Base-by-base conservation (phyloP, 2,113 vertebrate genomes). In the Vidua chalybeata region DNA sequence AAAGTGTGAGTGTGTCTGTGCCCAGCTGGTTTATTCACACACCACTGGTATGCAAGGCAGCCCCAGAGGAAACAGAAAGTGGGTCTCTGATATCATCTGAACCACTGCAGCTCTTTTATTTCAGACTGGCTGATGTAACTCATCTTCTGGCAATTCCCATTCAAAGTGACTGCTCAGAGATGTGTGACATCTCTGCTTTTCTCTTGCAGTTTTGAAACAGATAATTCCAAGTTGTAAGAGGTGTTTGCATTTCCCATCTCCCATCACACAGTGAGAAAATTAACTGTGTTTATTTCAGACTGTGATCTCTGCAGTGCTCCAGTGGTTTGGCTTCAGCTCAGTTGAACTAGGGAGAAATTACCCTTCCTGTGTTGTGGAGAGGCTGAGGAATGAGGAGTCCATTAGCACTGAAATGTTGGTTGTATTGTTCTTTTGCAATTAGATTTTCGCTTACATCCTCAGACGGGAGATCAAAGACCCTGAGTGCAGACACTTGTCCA, bases 371-470 rank as follows among this genome's bases (percentile, higher is more conserved):
- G 48, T 45, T 56, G 62, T 73, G 62, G 59, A 84, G 82, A 88
- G 86, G 45, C 35, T 74, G 79, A 76, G 61, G 64, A 81, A 26
- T 54, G 68, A 64, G 18, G 61, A 84, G 41, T 93, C 45, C 58
- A 43, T 67, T 54, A 89, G 69, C 56, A 61, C 94, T 96, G 94
- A 96, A 89, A 90, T 3, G 3, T 69, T 93, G 59, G 35, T 78
- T 71, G 18, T 94, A 3, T 94, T 86, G 51, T 92, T 94, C 68
- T 95, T 86, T 93, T 85, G 37, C 61, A 74, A 71, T 85, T 87
- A 98, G 98, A 98, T 98, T 84, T 97, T 98, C 84, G 98, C 98
- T 62, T 99, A 99, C 95, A 99, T 99, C 82, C 98, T 99, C 61
- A 97, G 98, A 93, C 98, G 99, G 46, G 99, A 99, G 96, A 99